Percentiles rank a stretch among this genome's conserved stretches.
phyloP scores from a whole-genome alignment of 37 sponge, comb jelly and placozoan species.

The Beroe ovata region DNA sequence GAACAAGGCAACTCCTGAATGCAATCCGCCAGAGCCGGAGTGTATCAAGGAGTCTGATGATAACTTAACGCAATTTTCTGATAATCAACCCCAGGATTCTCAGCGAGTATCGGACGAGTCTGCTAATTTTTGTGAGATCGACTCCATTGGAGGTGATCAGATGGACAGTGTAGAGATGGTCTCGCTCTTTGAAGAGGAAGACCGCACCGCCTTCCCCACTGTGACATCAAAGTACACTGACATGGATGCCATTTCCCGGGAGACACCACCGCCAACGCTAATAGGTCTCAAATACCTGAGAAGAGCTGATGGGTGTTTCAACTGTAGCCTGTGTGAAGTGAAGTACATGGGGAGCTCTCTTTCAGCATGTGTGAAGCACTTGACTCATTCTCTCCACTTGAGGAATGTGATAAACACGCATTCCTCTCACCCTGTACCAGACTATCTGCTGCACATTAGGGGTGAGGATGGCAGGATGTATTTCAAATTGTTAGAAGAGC shows the following conservation, averaged over 20 bases:
- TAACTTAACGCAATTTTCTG: not conserved
- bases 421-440: conserved; percentile 14
- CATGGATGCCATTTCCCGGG: not conserved
- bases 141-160: not conserved
- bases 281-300: not conserved
- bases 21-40: not conserved
- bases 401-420: not conserved
- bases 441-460: conserved; percentile 5
- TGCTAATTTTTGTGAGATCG: not conserved
- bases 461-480: not conserved
- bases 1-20: not conserved
- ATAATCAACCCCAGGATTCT: not conserved
- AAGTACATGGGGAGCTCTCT: not conserved
- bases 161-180: conserved; percentile 7
- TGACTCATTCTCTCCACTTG: not conserved
- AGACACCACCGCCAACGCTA: not conserved
- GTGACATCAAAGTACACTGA: not conserved
- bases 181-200: conserved; percentile 38
- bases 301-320: not conserved
- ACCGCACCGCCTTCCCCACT: not conserved
- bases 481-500: not conserved
- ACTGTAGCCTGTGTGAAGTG: conserved; percentile 41
- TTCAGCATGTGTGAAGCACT: not conserved
- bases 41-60: not conserved
- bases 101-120: not conserved